Percentiles rank a stretch among this genome's conserved stretches.
Evolutionary conservation across 2,113 vertebrate species (phyloP).

Genomic region (Tragelaphus imberbis): DNA sequence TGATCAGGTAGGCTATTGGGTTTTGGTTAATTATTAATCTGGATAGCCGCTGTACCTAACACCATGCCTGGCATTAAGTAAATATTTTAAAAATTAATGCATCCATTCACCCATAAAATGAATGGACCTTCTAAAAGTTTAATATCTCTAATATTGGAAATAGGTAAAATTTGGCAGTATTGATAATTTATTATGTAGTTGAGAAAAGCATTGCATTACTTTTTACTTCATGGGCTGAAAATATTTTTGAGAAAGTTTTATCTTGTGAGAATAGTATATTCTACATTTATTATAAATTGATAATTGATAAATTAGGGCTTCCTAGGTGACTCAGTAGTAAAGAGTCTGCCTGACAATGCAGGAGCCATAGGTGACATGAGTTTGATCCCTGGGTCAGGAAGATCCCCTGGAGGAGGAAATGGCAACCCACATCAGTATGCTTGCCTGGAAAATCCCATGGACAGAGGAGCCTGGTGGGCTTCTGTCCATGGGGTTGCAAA

Average conservation of each 20-base stretch:
- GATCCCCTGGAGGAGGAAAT: background rate
- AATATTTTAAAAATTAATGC: background rate
- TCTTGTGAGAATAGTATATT: background rate
- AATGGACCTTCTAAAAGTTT: background rate
- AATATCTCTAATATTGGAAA: background rate
- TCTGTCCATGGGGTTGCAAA: background rate
- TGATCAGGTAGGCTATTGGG: background rate
- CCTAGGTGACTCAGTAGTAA: background rate
- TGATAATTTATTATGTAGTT: background rate
- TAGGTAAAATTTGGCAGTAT: background rate
- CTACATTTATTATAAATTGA: background rate
- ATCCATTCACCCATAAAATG: background rate
- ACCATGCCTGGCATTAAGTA: background rate
- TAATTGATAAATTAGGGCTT: background rate
- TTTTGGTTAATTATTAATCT: constrained; percentile 2
- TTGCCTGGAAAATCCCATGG: background rate
- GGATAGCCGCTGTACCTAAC: background rate
- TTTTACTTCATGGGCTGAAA: background rate
- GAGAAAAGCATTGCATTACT: background rate
- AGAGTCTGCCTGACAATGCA: background rate
- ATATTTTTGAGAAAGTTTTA: background rate
- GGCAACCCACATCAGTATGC: background rate
- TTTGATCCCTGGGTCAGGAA: background rate
- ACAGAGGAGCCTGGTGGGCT: background rate
- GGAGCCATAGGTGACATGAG: background rate